A percentile compares a stretch with the other conserved stretches of the same genome.
Conservation (phyloP, 2,888 invertebrate genomes). For the Calameuta filiformis region DNA sequence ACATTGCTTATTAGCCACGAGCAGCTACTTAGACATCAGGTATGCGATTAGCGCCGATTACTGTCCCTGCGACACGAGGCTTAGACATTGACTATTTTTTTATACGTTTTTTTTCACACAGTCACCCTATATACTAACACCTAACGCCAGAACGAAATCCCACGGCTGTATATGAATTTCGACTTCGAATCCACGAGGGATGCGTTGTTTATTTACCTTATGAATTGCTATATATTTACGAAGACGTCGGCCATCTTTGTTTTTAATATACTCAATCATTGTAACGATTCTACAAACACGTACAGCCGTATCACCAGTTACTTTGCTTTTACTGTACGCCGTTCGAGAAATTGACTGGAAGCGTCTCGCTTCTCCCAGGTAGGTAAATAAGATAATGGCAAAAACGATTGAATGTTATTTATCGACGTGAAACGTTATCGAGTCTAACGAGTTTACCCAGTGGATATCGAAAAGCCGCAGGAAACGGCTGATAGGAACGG, state of each 20-base stretch:
- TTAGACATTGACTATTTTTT: not conserved
- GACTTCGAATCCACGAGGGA: not conserved
- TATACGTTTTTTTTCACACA: not conserved
- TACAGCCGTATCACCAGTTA: not conserved
- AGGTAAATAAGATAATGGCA: not conserved
- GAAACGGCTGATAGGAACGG: not conserved
- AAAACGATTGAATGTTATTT: not conserved
- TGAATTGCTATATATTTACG: not conserved
- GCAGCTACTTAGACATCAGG: conserved; percentile 1
- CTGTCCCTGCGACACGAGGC: not conserved
- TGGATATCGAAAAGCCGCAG: not conserved
- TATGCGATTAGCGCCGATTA: conserved; percentile 2
- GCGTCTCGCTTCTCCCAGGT: not conserved
- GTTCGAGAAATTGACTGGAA: not conserved
- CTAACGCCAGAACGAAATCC: not conserved
- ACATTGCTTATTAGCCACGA: conserved; percentile 1
- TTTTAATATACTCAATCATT: not conserved
- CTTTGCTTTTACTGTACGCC: not conserved
- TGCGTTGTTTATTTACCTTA: not conserved
- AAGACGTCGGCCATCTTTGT: not conserved
- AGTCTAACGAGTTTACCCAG: not conserved
- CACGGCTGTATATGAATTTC: not conserved
- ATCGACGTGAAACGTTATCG: not conserved
- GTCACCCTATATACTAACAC: not conserved
- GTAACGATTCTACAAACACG: not conserved